Evolutionary conservation across 2,797 vertebrate species (phyloP), one percentile per base, ranked within the genome.

Genomic region (Sebastes variabilis): DNA sequence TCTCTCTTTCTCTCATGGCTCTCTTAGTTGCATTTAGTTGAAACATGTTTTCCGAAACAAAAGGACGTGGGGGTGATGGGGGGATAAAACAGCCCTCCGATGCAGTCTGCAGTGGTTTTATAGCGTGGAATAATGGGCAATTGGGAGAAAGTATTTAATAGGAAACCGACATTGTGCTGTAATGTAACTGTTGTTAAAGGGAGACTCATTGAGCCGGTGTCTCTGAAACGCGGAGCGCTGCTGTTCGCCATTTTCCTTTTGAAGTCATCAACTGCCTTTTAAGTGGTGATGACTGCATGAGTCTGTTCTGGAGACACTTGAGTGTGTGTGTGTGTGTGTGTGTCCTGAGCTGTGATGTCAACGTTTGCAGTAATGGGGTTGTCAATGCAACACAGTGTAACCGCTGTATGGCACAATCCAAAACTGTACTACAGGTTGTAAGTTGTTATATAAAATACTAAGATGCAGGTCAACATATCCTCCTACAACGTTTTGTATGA

Each of bases 71-170:
- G 18, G 87, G 87, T 90, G 89, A 82, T 49, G 83, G 88, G 80
- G 34, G 22, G 65, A 90, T 90, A 87, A 94, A 94, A 94, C 87
- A 89, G 92, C 87, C 92, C 86, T 92, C 80, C 88, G 52, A 92
- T 93, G 92, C 92, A 94, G 95, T 94, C 95, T 94, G 94, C 92
- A 93, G 81, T 87, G 88, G 89, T 95, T 96, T 96, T 96, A 96
- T 96, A 92, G 94, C 93, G 90, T 93, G 90, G 95, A 95, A 96
- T 96, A 95, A 96, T 95, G 94, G 96, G 93, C 95, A 95, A 96
- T 96, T 95, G 94, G 93, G 94, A 95, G 93, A 95, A 94, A 90
- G 95, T 95, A 96, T 96, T 96, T 96, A 96, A 96, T 95, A 95
- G 94, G 95, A 94, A 94, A 95, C 93, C 89, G 86, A 90, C 94